Base-by-base conservation (phyloP, 2,888 invertebrate genomes). In the Smittia aterrima region DNA sequence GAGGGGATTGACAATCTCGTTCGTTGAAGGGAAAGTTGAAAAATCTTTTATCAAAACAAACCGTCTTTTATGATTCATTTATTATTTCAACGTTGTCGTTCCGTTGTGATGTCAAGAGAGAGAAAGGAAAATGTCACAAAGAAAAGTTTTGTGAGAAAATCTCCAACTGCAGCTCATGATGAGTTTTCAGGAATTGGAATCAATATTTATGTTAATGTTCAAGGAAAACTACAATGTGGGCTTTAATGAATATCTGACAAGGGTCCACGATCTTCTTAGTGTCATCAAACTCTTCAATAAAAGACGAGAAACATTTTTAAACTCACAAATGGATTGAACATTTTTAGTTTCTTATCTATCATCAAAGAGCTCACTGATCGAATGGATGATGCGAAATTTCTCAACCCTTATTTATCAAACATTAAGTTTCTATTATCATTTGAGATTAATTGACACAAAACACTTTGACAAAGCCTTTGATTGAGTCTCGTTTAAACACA, bases 111-210 rank as follows among this genome's bases (percentile, higher is more conserved):
- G n/a, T 47, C n/a, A 4, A 47, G n/a, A 16, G 53, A 16, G 4
- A 47, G 18, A 18, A 9, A 18, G 58, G 18, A 58, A 22, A 58
- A 58, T 11, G 58, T 58, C 47, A 47, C 47, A 47, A 47, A 47
- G 47, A 16, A 47, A 47, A 47, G 22, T 58, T 47, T 58, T 18
- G 58, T 58, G 58, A 58, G 58, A 58, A 58, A 58, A 58, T 18
- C 22, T 18, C 58, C 58, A 58, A 58, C 58, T 58, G 58, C 58
- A 58, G 18, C n/a, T 2, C n/a, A 32, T 4, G 11, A n/a, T 7
- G 53, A 47, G 47, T 47, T 47, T 47, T 3, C 2, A 47, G 47
- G 38, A 9, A 47, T 9, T 1, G 9, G 58, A 18, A 58, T 58
- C 58, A 58, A 58, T 58, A 58, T 58, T 58, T 58, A 58, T 58